Evolutionary conservation across 1,140 invertebrate genomes (phyloP), one percentile per base, ranked within the genome.

Genomic region (Drosophila ercepeae): DNA sequence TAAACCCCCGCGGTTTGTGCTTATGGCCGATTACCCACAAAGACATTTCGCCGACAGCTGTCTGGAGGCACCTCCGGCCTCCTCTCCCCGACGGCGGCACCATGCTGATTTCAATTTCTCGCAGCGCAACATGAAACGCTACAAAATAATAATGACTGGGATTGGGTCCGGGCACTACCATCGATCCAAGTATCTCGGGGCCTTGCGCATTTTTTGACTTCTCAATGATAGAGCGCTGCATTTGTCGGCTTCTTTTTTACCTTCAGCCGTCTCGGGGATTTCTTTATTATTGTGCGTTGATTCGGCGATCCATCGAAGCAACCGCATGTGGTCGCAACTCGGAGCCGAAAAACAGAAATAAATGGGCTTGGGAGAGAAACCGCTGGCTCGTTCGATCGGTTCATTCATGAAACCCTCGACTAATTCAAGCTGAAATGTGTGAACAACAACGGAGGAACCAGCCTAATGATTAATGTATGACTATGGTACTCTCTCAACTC

Each of bases 401-500:
- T 78, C 81, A 84, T 84, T 84, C 81, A 84, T 86, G 76, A 86
- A 57, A 64, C 53, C 71, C 65, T 63, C 71, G 65, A 83, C 81
- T 84, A 84, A 84, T 84, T 86, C 82, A 55, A 88, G 60, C 42
- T 86, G 82, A 84, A 84, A 84, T 84, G 81, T 84, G 81, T 84
- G 81, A 84, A 86, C 81, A 84, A 84, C 81, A 84, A 64, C 41
- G 50, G 34, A 42, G 46, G 70, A 52, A 39, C 25, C 54, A 39
- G 57, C 46, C 82, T 67, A 77, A 88, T 86, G 82, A 88, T 86
- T 86, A 89, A 86, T 86, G 82, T 78, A 88, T 88, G 82, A 88
- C 63, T 58, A 76, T 52, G 53, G 72, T 63, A 68, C 64, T 61
- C 54, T 55, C 25, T 51, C 67, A 53, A 74, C 68, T 42, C 5